Conservation (phyloP, 2,113 vertebrate genomes). For the Corydoras sp. region DNA sequence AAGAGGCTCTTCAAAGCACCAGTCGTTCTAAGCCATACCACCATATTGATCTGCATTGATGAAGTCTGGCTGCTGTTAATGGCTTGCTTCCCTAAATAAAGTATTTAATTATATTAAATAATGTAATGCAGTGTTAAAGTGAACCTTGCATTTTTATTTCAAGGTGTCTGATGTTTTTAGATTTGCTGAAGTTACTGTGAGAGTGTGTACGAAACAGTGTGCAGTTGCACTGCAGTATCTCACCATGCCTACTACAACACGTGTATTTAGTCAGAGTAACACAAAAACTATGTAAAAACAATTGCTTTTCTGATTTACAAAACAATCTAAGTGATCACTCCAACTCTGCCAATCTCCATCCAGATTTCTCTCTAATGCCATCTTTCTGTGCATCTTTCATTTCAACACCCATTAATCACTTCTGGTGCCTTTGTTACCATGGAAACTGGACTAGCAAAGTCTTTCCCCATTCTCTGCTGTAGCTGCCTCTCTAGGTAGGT, state of each 20-base stretch:
- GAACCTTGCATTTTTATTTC: not conserved
- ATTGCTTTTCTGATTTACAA: slow-evolving; percentile 3
- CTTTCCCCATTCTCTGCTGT: slow-evolving; percentile 36
- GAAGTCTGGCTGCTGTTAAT: slow-evolving; percentile 32
- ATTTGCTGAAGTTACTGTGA: too few relatives aligned
- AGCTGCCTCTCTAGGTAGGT: slow-evolving; percentile 27
- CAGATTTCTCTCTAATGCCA: slow-evolving; percentile 19
- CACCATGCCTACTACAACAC: too few relatives aligned
- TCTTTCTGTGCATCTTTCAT: slow-evolving; percentile 47
- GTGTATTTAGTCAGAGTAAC: too few relatives aligned
- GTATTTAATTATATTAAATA: not conserved
- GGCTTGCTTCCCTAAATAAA: slow-evolving; percentile 10
- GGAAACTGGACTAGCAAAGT: slow-evolving; percentile 69
- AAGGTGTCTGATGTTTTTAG: too few relatives aligned
- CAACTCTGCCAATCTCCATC: slow-evolving; percentile 4
- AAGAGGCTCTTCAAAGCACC: not conserved
- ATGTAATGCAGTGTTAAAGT: not conserved
- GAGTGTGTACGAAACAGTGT: too few relatives aligned
- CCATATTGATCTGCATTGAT: slow-evolving; percentile 33
- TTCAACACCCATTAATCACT: slow-evolving; percentile 59
- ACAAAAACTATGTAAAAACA: not conserved
- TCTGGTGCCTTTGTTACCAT: slow-evolving; percentile 69
- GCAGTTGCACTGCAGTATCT: too few relatives aligned
- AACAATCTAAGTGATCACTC: slow-evolving; percentile 37
- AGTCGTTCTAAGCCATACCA: not conserved